Percentiles rank a stretch among this genome's conserved stretches.
Evolutionary conservation across 1,140 invertebrate species (phyloP).

Genomic region (Hypsibius dujardini): DNA sequence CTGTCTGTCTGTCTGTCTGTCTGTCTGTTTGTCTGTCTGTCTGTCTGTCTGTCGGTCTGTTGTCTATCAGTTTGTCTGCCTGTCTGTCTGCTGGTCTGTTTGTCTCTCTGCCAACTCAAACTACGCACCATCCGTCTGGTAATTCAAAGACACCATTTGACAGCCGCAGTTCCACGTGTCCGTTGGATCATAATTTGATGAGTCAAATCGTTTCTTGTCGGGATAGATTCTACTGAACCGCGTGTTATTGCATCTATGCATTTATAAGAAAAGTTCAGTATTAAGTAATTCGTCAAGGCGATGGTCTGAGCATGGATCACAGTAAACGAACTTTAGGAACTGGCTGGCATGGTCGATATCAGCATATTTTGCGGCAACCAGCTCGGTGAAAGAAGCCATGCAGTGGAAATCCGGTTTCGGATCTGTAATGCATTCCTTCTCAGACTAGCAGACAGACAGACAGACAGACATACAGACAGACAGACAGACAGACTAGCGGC

Average conservation of each 20-base stretch:
- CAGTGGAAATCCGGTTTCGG: slow-evolving; percentile 48
- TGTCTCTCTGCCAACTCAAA: too few species aligned
- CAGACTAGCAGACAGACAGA: too few species aligned
- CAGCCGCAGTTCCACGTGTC: slow-evolving; percentile 85
- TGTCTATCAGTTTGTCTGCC: too few species aligned
- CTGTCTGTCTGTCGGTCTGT: too few species aligned
- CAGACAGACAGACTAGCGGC: too few species aligned
- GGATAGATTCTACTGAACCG: slow-evolving; percentile 79
- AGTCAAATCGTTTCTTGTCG: slow-evolving; percentile 77
- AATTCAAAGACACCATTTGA: slow-evolving; percentile 93
- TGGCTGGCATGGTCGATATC: slow-evolving; percentile 44
- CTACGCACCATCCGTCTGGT: slow-evolving; percentile 61
- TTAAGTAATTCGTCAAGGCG: not conserved
- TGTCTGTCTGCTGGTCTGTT: too few species aligned
- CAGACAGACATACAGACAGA: too few species aligned
- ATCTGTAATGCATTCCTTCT: not conserved
- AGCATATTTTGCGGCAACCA: slow-evolving; percentile 70
- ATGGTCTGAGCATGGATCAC: too few species aligned
- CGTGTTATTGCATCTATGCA: slow-evolving; percentile 33
- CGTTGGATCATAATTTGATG: slow-evolving; percentile 87
- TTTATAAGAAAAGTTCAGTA: not conserved
- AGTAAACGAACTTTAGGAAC: slow-evolving; percentile 47
- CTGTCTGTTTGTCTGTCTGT: too few species aligned
- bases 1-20: too few species aligned
- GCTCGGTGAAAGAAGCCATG: slow-evolving; percentile 91